Percentiles rank a stretch among this genome's conserved stretches.
These are phyloP conservation scores for Ectemnius continuus DNA, from an alignment of 2,888 invertebrate genomes.

Conservation along the genomic window DNA sequence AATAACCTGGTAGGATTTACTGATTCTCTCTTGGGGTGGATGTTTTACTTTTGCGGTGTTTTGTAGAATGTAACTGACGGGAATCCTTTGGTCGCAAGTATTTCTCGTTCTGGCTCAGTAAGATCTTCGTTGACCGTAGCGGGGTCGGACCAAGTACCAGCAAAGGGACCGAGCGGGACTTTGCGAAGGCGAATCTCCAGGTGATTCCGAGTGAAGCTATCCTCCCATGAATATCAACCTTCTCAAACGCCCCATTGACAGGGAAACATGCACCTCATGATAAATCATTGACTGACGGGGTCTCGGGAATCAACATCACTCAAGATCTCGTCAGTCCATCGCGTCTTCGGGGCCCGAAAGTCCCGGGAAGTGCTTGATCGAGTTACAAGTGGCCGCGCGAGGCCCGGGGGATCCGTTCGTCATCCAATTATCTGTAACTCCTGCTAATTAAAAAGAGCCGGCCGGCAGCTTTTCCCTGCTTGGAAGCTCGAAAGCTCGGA, in stretches of 20 bases:
- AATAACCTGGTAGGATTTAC: background rate
- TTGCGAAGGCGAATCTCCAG: too few species aligned
- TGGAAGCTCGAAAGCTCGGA: background rate
- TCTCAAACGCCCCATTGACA: too few species aligned
- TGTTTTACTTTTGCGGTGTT: background rate
- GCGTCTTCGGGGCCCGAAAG: background rate
- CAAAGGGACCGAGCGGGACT: too few species aligned
- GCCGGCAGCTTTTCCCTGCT: background rate
- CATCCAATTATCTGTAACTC: background rate
- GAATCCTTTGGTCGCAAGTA: background rate
- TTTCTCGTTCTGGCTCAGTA: background rate
- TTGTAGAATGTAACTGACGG: slow-evolving; percentile 1
- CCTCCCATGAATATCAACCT: too few species aligned
- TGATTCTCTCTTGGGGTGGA: slow-evolving; percentile 2
- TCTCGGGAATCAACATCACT: too few species aligned
- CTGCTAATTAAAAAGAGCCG: slow-evolving; percentile 44
- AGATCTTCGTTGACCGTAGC: background rate
- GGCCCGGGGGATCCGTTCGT: background rate
- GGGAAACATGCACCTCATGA: too few species aligned
- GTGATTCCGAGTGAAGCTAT: too few species aligned
- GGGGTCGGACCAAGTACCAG: too few species aligned
- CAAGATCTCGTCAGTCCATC: background rate
- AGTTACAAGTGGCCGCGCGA: slow-evolving; percentile 16
- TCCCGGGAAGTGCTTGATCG: slow-evolving; percentile 10
- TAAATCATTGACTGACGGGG: too few species aligned